These are phyloP conservation scores for Aselliscus stoliczkanus DNA, from an alignment of 2,797 vertebrate genomes.

Conservation along the genomic window DNA sequence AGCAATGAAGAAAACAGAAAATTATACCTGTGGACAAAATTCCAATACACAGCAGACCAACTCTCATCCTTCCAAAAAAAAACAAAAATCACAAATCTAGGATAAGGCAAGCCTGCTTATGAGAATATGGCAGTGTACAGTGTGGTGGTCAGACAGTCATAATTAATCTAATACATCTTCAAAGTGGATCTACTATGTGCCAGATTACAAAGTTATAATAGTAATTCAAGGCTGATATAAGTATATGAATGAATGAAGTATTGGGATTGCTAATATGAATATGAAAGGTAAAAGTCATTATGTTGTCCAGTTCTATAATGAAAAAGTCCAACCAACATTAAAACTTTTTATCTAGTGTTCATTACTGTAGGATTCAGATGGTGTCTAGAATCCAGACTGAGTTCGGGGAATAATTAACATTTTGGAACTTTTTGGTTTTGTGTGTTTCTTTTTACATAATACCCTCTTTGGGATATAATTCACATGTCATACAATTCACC, in stretches of 20 bases:
- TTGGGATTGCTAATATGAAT: background rate
- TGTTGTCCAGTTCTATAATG: background rate
- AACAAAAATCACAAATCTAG: background rate
- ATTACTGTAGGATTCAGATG: background rate
- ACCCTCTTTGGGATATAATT: background rate
- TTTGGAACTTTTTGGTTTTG: background rate
- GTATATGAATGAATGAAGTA: background rate
- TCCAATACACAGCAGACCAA: background rate
- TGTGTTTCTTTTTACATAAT: background rate
- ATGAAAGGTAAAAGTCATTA: background rate
- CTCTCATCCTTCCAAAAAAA: background rate
- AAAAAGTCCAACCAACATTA: background rate
- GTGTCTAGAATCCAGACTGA: background rate
- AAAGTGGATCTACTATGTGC: no score
- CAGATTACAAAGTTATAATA: background rate
- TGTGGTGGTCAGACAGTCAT: no score
- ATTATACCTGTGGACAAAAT: background rate
- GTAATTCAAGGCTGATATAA: background rate
- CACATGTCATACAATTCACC: background rate
- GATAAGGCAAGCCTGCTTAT: background rate
- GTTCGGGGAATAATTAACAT: background rate
- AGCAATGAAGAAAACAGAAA: background rate
- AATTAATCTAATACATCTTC: no score
- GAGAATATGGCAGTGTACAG: background rate
- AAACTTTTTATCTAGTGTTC: background rate